Evolutionary conservation across 2,113 vertebrate genomes (phyloP).

Genomic region (Sebastes fasciatus): DNA sequence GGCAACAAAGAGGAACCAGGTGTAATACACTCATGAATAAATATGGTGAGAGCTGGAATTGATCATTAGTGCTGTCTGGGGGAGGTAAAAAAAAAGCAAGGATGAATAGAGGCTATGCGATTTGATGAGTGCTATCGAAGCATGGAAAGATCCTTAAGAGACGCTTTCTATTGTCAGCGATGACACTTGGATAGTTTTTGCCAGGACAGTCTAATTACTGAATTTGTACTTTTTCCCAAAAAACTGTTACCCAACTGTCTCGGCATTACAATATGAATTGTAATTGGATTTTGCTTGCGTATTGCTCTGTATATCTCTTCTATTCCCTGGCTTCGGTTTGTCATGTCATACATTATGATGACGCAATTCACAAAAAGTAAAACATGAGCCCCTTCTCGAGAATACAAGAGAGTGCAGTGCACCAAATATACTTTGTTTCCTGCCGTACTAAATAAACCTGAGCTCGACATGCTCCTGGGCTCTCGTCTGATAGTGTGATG

Average conservation of each 20-base stretch:
- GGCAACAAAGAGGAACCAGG: conserved; percentile 71
- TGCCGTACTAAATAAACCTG: conserved; percentile 10
- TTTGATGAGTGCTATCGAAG: conserved; percentile 62
- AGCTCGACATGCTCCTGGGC: conserved; percentile 52
- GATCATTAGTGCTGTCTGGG: conserved; percentile 71
- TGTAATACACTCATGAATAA: conserved; percentile 78
- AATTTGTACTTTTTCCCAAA: conserved; percentile 1
- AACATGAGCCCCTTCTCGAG: not conserved
- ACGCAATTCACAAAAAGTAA: not conserved
- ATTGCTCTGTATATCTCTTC: not conserved
- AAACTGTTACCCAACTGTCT: conserved; percentile 1
- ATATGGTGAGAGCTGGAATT: conserved; percentile 67
- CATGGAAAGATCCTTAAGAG: conserved; percentile 52
- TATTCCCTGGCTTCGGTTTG: not conserved
- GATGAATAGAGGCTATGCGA: conserved; percentile 44
- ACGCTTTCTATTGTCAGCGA: conserved; percentile 39
- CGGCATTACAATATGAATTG: not conserved
- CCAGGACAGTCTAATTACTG: conserved; percentile 36
- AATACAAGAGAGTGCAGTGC: not conserved
- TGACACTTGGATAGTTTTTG: conserved; percentile 29
- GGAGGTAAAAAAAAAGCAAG: conserved; percentile 39
- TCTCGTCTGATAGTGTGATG: conserved; percentile 43
- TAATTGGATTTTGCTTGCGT: conserved; percentile 8
- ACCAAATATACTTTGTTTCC: conserved; percentile 22
- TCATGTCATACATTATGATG: conserved; percentile 17